Base-by-base conservation (phyloP, 2,797 vertebrate species). In the Lithobates pipiens region DNA sequence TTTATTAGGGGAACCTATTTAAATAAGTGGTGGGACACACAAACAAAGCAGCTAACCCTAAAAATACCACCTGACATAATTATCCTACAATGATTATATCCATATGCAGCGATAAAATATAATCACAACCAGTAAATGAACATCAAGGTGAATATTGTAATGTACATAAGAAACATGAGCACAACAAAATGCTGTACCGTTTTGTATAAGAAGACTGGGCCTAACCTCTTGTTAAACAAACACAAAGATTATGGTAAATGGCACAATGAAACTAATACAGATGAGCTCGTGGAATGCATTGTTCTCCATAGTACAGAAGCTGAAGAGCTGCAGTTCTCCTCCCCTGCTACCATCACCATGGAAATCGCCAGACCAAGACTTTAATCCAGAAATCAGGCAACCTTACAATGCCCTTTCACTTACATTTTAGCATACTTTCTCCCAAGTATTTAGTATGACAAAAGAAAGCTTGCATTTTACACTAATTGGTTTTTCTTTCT, bases 241-340 rank as follows among this genome's bases (percentile, higher is more conserved):
- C 61, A 75, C 75, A 83, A 78, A 79, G 54, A 83, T 83, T 83
- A 74, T 32, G 80, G 36, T 23, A 69, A 72, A 57, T 27, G 23
- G 42, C 32, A 79, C 25, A 83, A 70, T 80, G 61, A 29, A 29
- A 42, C 68, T 72, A 65, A 78, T 86, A 73, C 54, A 79, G 69
- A 77, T 83, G 72, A 79, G 80, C 80, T 83, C 61, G 36, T 86
- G 85, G 85, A 86, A 86, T 86, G 85, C 80, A 87, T 83, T 87
- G 85, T 83, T 74, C 85, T 79, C 29, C 21, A 75, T 34, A 23
- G 50, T 46, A 82, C 75, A 83, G 69, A 86, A 82, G 76, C 42
- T 83, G 74, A 44, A 67, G 73, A 74, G 80, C 76, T 79, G 75
- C 84, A 54, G 29, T 63, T 78, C 81, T 83, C 85, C 81, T 79